phyloP scores from a whole-genome alignment of 2,888 invertebrate species.

The Emmelina monodactyla region DNA sequence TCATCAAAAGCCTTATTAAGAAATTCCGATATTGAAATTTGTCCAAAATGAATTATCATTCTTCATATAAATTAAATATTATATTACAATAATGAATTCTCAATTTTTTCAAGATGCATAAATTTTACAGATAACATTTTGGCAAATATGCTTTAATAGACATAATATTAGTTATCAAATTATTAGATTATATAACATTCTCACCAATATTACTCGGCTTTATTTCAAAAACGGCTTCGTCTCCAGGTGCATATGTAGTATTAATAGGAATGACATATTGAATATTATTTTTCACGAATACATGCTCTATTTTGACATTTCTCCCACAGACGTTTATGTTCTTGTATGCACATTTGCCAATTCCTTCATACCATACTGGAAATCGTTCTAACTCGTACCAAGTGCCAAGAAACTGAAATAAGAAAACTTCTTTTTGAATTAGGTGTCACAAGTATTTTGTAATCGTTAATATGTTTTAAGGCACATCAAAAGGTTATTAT shows the following conservation, averaged over 20 bases:
- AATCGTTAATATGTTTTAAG: no score
- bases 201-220: slow-evolving; percentile 41
- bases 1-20: no score
- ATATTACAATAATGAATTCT: no score
- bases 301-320: slow-evolving; percentile 38
- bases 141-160: no score
- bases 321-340: slow-evolving; percentile 36
- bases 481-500: no score
- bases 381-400: slow-evolving; percentile 50
- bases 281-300: slow-evolving; percentile 33
- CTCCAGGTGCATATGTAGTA: slow-evolving; percentile 41
- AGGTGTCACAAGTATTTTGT: background rate
- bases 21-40: no score
- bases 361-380: slow-evolving; percentile 43
- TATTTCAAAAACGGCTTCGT: slow-evolving; percentile 40
- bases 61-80: no score
- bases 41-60: no score
- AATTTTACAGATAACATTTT: no score
- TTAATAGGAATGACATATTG: slow-evolving; percentile 40
- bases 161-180: no score
- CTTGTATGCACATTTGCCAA: slow-evolving; percentile 40
- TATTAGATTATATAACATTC: no score
- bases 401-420: slow-evolving; percentile 42
- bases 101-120: no score
- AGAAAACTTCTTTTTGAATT: background rate